A percentile compares a stretch with the other conserved stretches of the same genome.
Conservation (phyloP, 1,140 invertebrate species). For the Drosophila paulistorum region DNA sequence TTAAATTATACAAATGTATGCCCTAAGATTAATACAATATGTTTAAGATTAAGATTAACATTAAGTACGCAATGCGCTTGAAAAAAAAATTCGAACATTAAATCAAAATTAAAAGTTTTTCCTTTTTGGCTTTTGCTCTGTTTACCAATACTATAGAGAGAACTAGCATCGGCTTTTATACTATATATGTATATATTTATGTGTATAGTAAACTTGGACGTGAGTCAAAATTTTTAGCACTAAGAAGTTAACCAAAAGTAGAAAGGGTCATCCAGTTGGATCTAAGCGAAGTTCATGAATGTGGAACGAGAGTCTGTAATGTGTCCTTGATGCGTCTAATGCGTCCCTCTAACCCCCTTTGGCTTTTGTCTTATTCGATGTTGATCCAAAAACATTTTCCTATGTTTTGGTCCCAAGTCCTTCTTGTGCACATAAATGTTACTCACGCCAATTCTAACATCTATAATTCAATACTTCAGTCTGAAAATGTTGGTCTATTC, state of each 20-base stretch:
- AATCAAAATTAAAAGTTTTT: conserved; percentile 11
- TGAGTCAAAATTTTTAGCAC: no score
- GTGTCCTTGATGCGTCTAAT: no score
- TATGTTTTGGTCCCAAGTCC: no score
- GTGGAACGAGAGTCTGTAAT: no score
- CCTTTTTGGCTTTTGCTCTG: conserved; percentile 25
- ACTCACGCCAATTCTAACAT: background rate
- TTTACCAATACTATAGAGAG: conserved; percentile 46
- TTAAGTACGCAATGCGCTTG: conserved; percentile 59
- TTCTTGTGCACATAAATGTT: no score
- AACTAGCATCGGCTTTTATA: conserved; percentile 29
- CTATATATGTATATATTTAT: background rate
- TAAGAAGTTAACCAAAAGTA: no score
- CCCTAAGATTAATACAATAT: conserved; percentile 19
- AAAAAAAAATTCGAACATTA: conserved; percentile 32
- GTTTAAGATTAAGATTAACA: background rate
- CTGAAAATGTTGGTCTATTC: conserved; percentile 33
- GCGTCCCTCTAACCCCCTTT: no score
- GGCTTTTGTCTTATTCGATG: no score
- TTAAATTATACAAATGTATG: conserved; percentile 22
- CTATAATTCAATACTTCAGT: background rate
- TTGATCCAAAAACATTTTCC: conserved; percentile 1
- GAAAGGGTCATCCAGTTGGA: background rate
- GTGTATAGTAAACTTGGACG: background rate
- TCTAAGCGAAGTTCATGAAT: no score